A percentile compares a stretch with the other conserved stretches of the same genome.
phyloP scores from a whole-genome alignment of 2,797 vertebrate genomes.

The Limnodromus scolopaceus region DNA sequence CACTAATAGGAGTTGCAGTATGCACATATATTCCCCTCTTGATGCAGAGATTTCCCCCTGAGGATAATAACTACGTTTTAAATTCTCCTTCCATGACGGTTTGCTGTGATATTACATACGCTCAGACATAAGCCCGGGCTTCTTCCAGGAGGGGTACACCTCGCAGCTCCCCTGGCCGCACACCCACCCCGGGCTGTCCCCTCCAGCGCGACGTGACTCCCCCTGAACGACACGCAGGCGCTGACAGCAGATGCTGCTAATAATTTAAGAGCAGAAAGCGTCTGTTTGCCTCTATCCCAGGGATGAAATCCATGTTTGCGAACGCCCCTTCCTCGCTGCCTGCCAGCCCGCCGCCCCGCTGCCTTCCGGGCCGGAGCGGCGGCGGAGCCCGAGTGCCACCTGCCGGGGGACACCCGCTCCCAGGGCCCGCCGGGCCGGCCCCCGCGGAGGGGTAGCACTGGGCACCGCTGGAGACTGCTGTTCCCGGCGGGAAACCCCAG shows the following conservation, averaged over 20 bases:
- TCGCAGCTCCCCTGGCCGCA: not conserved
- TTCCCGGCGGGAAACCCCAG: no score
- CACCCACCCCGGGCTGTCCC: not conserved
- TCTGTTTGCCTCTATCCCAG: not conserved
- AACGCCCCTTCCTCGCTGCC: not conserved
- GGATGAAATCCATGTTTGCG: fast-evolving
- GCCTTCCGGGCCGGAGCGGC: not conserved
- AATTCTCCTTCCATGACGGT: constrained; percentile 32
- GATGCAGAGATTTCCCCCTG: constrained; percentile 24
- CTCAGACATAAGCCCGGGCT: fast-evolving
- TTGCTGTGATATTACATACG: not conserved
- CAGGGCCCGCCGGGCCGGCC: not conserved
- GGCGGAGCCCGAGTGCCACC: constrained; percentile 49
- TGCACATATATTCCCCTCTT: constrained; percentile 5
- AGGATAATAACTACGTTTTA: constrained; percentile 56
- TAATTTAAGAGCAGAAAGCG: fast-evolving
- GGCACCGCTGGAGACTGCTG: not conserved
- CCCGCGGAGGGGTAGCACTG: not conserved
- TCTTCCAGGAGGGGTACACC: not conserved
- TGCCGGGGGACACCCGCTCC: not conserved
- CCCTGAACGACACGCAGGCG: fast-evolving
- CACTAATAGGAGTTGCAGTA: constrained; percentile 56
- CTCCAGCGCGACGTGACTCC: not conserved
- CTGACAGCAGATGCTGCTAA: fast-evolving
- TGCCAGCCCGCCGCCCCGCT: not conserved